Base-by-base conservation (phyloP, 2,797 vertebrate species). In the Eleutherodactylus coqui region DNA sequence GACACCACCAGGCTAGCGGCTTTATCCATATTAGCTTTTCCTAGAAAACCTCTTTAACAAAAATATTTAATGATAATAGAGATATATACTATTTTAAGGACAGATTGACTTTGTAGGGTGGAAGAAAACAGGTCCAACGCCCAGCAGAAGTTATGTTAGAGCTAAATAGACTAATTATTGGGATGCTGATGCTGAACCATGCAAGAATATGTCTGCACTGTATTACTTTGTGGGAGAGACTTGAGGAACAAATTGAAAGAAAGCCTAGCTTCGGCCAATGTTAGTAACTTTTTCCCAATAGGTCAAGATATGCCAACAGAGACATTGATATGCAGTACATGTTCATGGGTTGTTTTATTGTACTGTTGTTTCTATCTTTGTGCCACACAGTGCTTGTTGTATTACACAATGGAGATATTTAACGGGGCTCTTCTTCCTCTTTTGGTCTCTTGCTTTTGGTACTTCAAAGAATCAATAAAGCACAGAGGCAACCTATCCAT, bases 1-100 rank as follows among this genome's bases (percentile, higher is more conserved):
- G 76, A 87, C 82, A 80, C n/a, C 53, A 62, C 76, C 69, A 53
- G 32, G 24, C 75, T 53, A 10, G 53, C 76, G 32, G 67, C 51
- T 60, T 67, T 84, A 76, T 80, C 82, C 84, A 78, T 87, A 84
- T 67, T 45, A 79, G 45, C 43, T 84, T 41, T 60, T 75, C 43
- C n/a, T n/a, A n/a, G n/a, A n/a, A n/a, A n/a, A n/a, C n/a, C n/a
- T n/a, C n/a, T n/a, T n/a, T n/a, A n/a, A n/a, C n/a, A n/a, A n/a
- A n/a, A n/a, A n/a, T n/a, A n/a, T n/a, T n/a, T n/a, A n/a, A n/a
- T n/a, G n/a, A n/a, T n/a, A n/a, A n/a, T n/a, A n/a, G n/a, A n/a
- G n/a, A n/a, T n/a, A n/a, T n/a, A n/a, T n/a, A n/a, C n/a, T n/a
- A n/a, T n/a, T n/a, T n/a, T n/a, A 45, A 8, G 5, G 13, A 7